Evolutionary conservation across 2,113 vertebrate genomes (phyloP), one percentile per base, ranked within the genome.

Genomic region (Argyrosomus japonicus): DNA sequence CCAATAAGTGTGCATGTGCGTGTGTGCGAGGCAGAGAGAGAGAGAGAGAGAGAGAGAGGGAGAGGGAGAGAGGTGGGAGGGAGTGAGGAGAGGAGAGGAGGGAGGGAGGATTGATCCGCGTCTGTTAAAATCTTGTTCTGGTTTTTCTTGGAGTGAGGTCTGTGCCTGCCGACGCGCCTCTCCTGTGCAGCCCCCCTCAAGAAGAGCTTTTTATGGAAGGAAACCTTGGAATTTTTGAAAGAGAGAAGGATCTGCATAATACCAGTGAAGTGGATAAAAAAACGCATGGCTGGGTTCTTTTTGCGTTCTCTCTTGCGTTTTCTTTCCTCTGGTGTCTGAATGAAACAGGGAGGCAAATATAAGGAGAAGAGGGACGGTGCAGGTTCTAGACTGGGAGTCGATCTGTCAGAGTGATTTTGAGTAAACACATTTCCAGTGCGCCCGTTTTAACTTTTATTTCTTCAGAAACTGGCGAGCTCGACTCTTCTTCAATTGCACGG

Each of bases 121-220:
- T 93, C 94, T 94, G 94, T 94, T 93, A 93, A 95, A 94, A 94
- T 94, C 92, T 95, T 95, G 93, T 95, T 95, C 92, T 89, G 89
- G 88, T 94, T 95, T 94, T 94, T 93, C 91, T 93, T 91, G 90
- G 93, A 96, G 93, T 94, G 92, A 94, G 93, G 92, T 94, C 92
- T 91, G 88, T 91, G 91, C 93, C 92, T 92, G 94, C 90, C 90
- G 93, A 94, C 93, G 92, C 91, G 81, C 90, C 92, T 94, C 92
- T 93, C 89, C 89, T 85, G 90, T 90, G 91, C 87, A 92, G 91
- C 91, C 92, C 89, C 89, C 91, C 74, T 85, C 68, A 85, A 83
- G 83, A 88, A 84, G 83, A 90, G 90, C 88, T 88, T 90, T 85
- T 91, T 81, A 86, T 84, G 88, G 88, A 90, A 91, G 88, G 88